phyloP scores from a whole-genome alignment of 2,888 invertebrate genomes.

The Sarcophaga variegata region DNA sequence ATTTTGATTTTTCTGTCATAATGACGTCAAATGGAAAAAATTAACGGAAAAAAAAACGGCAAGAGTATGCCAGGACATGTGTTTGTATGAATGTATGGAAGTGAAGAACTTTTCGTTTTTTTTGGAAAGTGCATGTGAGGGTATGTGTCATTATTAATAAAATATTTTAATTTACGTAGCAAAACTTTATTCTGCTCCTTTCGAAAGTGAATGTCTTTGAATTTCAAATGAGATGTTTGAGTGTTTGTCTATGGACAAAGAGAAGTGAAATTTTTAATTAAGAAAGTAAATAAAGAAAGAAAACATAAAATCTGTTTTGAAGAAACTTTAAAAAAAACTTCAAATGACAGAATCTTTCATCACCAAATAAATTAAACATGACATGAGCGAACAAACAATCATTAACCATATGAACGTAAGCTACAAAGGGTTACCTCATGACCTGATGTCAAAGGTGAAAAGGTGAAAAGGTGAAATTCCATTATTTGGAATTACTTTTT shows the following conservation, averaged over 20 bases:
- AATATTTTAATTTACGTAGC: background rate
- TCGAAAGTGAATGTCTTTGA: background rate
- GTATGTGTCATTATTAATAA: background rate
- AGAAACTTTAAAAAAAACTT: background rate
- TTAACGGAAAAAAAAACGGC: background rate
- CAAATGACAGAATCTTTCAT: background rate
- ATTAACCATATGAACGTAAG: no score
- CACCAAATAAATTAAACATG: background rate
- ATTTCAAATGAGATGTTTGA: background rate
- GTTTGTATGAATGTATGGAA: no score
- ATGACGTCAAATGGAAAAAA: constrained; percentile 46
- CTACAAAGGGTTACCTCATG: no score
- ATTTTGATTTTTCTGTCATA: constrained; percentile 67
- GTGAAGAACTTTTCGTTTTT: no score
- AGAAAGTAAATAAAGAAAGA: constrained; percentile 5
- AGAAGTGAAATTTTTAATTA: constrained; percentile 11
- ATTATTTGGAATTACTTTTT: no score
- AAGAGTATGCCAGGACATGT: no score
- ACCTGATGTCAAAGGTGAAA: no score
- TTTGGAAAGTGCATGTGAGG: background rate
- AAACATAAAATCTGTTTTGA: background rate
- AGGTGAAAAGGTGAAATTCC: no score
- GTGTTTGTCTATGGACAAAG: background rate
- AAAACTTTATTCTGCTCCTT: no score
- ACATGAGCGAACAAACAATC: background rate